Evolutionary conservation across 1,140 invertebrate species (phyloP).

Genomic region (Penaeus chinensis): DNA sequence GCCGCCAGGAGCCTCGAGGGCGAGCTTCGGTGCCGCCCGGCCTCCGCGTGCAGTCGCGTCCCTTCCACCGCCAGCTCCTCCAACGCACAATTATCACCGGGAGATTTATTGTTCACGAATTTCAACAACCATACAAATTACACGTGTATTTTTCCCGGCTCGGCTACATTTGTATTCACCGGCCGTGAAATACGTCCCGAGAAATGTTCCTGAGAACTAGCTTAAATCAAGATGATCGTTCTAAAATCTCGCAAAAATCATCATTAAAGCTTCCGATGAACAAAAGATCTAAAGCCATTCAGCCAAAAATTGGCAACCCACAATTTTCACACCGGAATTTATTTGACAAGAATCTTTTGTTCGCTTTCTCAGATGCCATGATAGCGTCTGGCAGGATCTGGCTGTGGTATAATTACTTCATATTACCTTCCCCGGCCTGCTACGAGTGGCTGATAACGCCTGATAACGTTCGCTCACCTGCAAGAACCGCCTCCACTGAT

Average conservation of each 20-base stretch:
- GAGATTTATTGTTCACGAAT: slow-evolving; percentile 30
- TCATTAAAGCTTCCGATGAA: slow-evolving; percentile 49
- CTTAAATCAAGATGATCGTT: slow-evolving; percentile 52
- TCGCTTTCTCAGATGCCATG: slow-evolving; percentile 47
- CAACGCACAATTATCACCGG: slow-evolving; percentile 36
- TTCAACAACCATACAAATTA: slow-evolving; percentile 37
- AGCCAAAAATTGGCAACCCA: slow-evolving; percentile 40
- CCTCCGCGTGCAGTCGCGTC: neutral
- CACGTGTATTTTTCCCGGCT: neutral
- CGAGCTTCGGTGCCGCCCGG: neutral
- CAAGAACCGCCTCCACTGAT: too few species aligned
- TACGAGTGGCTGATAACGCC: slow-evolving; percentile 32
- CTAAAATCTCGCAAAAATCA: slow-evolving; percentile 33
- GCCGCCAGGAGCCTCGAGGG: neutral
- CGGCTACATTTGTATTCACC: slow-evolving; percentile 25
- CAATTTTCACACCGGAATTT: slow-evolving; percentile 47
- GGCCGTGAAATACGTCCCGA: slow-evolving; percentile 36
- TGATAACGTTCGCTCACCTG: too few species aligned
- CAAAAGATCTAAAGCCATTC: slow-evolving; percentile 35
- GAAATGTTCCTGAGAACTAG: slow-evolving; percentile 34
- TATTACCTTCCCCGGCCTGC: slow-evolving; percentile 36
- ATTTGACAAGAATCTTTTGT: slow-evolving; percentile 59
- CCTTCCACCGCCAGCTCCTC: neutral
- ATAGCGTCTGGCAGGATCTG: slow-evolving; percentile 47
- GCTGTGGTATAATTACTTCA: slow-evolving; percentile 47